phyloP scores from a whole-genome alignment of 2,888 invertebrate genomes.

The Molorchus minor region DNA sequence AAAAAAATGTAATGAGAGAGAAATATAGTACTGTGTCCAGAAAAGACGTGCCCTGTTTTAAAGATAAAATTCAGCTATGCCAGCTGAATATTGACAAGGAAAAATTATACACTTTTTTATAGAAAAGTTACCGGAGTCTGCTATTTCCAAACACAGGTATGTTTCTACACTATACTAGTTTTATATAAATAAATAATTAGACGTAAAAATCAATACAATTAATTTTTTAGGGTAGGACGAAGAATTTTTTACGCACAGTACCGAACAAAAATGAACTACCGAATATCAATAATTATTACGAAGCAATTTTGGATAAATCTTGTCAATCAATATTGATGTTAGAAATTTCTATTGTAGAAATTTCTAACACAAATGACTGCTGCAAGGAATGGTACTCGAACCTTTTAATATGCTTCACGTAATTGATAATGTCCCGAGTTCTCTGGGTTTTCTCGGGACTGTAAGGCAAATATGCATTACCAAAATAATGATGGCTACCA shows the following conservation, averaged over 20 bases:
- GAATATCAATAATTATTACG: neutral
- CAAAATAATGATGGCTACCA: too few species aligned
- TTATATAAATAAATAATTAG: too few species aligned
- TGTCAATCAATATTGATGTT: conserved; percentile 11
- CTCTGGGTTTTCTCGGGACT: too few species aligned
- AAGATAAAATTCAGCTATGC: conserved; percentile 18
- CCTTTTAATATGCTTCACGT: conserved; percentile 5
- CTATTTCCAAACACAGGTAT: too few species aligned
- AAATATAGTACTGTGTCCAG: conserved; percentile 23
- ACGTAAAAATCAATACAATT: too few species aligned
- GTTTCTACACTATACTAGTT: too few species aligned
- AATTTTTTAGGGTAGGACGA: neutral
- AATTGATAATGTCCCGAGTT: too few species aligned
- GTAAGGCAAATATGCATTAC: too few species aligned
- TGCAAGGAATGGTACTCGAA: neutral
- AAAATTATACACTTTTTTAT: conserved; percentile 17
- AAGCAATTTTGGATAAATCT: conserved; percentile 9
- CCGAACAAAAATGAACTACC: neutral
- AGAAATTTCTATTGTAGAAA: neutral
- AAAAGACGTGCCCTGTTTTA: conserved; percentile 18
- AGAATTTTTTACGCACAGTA: neutral
- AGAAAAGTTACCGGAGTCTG: conserved; percentile 23
- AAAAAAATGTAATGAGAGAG: conserved; percentile 10
- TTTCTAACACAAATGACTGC: neutral
- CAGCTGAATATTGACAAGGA: conserved; percentile 10